Percentiles rank a stretch among this genome's conserved stretches.
Evolutionary conservation across 2,113 vertebrate species (phyloP).

Genomic region (Cariama cristata): DNA sequence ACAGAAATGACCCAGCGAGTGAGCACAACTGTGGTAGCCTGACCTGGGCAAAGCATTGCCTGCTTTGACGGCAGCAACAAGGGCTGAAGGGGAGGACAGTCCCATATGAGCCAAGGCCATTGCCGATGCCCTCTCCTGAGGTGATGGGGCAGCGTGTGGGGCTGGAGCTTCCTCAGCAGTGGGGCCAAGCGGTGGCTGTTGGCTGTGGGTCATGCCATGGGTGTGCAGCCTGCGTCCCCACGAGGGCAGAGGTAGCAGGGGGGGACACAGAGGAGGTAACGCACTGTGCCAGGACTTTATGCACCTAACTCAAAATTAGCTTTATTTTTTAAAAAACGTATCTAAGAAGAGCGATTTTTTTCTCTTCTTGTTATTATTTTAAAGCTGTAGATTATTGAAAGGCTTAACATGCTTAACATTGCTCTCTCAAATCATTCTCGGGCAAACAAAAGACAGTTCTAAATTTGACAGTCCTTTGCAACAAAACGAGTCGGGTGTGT

Average conservation of each 20-base stretch:
- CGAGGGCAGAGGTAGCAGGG: neutral
- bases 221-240: neutral
- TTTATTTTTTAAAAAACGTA: neutral
- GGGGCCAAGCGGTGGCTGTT: neutral
- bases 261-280: neutral
- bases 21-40: no score
- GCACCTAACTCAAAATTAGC: neutral
- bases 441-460: neutral
- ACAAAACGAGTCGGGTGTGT: neutral
- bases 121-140: no score
- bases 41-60: neutral
- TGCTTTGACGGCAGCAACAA: no score
- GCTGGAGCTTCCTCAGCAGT: neutral
- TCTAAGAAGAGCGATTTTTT: neutral
- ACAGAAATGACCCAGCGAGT: neutral
- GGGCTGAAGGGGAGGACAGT: neutral
- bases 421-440: neutral
- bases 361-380: neutral
- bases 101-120: fast-evolving
- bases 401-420: neutral
- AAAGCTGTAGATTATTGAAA: neutral
- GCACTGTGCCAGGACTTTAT: neutral
- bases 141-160: neutral
- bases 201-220: neutral
- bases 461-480: neutral